Conservation (phyloP, 2,797 vertebrate species). For the Alosa sapidissima region DNA sequence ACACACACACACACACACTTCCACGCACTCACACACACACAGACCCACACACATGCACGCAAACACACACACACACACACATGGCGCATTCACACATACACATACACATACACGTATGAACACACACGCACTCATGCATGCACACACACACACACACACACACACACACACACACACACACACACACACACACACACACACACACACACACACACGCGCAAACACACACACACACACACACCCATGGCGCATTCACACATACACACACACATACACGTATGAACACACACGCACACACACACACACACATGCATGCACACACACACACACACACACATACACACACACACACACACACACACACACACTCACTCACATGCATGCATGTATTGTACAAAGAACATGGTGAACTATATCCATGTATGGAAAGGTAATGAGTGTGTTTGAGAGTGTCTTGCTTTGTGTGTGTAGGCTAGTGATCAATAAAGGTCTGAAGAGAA, state of each 20-base stretch:
- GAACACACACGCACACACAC: not conserved
- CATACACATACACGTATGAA: too few relatives aligned
- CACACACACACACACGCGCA: too few relatives aligned
- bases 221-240: too few relatives aligned
- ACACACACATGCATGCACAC: too few relatives aligned
- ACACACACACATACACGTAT: not conserved
- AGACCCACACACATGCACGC: not conserved
- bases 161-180: not conserved
- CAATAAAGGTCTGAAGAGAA: too few relatives aligned
- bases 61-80: not conserved
- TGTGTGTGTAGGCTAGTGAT: slow-evolving; percentile 29
- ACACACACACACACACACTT: not conserved
- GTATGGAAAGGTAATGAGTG: not conserved
- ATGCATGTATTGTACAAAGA: not conserved
- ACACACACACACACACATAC: not conserved
- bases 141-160: not conserved
- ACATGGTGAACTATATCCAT: not conserved
- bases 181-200: too few relatives aligned
- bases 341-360: not conserved
- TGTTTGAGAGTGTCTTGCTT: slow-evolving; percentile 15
- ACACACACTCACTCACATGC: not conserved
- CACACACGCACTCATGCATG: not conserved
- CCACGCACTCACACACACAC: not conserved
- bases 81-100: not conserved
- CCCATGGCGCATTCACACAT: too few relatives aligned